Percentiles rank a stretch among this genome's conserved stretches.
Evolutionary conservation across 1,140 invertebrate species (phyloP).

Genomic region (Bombus fervidus): DNA sequence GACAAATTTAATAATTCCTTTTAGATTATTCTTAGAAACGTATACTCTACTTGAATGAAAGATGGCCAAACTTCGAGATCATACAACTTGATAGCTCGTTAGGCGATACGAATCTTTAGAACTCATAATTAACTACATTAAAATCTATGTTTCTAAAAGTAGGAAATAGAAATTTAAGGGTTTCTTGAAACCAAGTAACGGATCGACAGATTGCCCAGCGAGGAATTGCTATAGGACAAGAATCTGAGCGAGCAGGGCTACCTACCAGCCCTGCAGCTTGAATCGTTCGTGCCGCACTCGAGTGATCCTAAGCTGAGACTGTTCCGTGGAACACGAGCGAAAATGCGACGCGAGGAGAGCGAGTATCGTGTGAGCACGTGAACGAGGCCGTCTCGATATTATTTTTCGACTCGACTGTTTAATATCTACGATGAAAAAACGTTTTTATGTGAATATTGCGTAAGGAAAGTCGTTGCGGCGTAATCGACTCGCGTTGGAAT

Average conservation of each 20-base stretch:
- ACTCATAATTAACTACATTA: not conserved
- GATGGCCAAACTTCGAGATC: slow-evolving; percentile 6
- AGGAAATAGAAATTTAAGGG: not conserved
- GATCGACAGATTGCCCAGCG: not conserved
- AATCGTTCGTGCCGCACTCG: slow-evolving; percentile 41
- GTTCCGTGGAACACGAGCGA: slow-evolving; percentile 48
- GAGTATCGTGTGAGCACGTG: slow-evolving; percentile 43
- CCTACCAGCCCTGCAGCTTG: not conserved
- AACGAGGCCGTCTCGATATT: slow-evolving; percentile 73
- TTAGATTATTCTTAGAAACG: not conserved
- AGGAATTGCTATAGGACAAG: not conserved
- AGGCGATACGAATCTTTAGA: slow-evolving; percentile 9
- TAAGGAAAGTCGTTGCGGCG: slow-evolving; percentile 64
- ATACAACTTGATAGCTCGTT: not conserved
- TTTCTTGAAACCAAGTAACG: slow-evolving; percentile 4
- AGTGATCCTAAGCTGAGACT: slow-evolving; percentile 61
- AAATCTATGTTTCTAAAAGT: not conserved
- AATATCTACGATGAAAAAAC: slow-evolving; percentile 71
- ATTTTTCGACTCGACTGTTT: slow-evolving; percentile 80
- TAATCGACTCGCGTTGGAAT: slow-evolving; percentile 22
- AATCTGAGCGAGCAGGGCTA: not conserved
- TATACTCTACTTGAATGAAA: not conserved
- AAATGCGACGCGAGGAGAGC: slow-evolving; percentile 33
- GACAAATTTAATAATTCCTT: not conserved
- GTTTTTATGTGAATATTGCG: slow-evolving; percentile 78